Evolutionary conservation across 2,113 vertebrate species (phyloP), one percentile per base, ranked within the genome.

Genomic region (Corythoichthys intestinalis): DNA sequence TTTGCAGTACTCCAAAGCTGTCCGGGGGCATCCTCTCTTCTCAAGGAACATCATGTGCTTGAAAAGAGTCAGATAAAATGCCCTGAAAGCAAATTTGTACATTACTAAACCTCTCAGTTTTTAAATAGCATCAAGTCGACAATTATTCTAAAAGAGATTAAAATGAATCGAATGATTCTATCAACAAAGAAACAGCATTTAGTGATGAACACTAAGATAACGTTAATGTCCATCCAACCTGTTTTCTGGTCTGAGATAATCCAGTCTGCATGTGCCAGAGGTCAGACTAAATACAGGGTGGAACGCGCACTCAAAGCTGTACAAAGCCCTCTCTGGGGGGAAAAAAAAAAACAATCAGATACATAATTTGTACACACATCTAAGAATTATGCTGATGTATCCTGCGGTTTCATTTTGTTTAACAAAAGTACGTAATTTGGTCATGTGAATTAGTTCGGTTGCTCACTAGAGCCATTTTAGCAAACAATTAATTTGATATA

Each of bases 1-100:
- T 84, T 95, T 98, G 90, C 96, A 98, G 92, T 94, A 97, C 81
- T 99, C 97, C 80, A 99, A 87, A 2, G 97, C 95, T 0, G 97
- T 99, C 28, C 97, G 92, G 2, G 95, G 95, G 75, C 97, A 99
- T 28, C 97, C 97, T 70, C 97, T 93, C 84, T 94, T 98, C 90
- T 98, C 97, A 77, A 99, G 87, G 70, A 97, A 98, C 85, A 93
- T 92, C 94, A 98, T 93, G 85, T 99, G 97, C 87, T 98, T 99
- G 83, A 96, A 98, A 59, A 98, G 91, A 70, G 95, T 92, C 87
- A 99, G 87, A 86, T 94, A 98, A 85, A 98, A 98, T 15, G 94
- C 95, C 89, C 97, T 99, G 83, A 34, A 79, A 71, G 81, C 34
- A 75, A 39, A 70, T 15, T 1, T 78, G 10, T 48, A 2, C 65